These are phyloP conservation scores for Furnarius figulus DNA, from an alignment of 2,113 vertebrate species.

Conservation along the genomic window DNA sequence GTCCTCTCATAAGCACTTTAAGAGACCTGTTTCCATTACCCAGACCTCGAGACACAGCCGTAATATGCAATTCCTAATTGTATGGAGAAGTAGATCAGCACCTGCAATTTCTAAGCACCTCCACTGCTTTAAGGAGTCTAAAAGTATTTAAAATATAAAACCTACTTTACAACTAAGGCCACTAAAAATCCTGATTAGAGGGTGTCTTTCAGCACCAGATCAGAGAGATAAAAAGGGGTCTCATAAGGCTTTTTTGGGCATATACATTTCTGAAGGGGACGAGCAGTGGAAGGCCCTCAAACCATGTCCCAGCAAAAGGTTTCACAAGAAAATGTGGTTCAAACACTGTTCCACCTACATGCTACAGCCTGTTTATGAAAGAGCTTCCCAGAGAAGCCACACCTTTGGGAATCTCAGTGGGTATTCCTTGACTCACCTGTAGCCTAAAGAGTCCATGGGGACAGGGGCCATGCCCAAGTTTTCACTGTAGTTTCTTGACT, in stretches of 20 bases:
- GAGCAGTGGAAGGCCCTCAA: not conserved
- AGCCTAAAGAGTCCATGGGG: conserved; percentile 80
- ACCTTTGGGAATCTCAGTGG: not conserved
- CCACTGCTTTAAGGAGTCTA: not conserved
- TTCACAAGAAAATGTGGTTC: not conserved
- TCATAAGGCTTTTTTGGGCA: not conserved
- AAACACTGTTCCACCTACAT: not conserved
- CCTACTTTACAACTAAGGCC: not conserved
- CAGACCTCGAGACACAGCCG: not conserved
- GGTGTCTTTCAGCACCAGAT: not conserved
- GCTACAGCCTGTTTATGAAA: not conserved
- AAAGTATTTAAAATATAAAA: not conserved
- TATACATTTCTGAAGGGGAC: not conserved
- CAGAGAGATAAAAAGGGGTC: not conserved
- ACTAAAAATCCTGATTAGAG: not conserved
- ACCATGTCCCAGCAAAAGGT: not conserved
- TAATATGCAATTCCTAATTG: not conserved
- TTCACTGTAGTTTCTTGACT: conserved; percentile 85
- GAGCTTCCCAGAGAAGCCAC: not conserved
- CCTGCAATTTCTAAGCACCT: not conserved
- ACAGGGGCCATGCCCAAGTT: conserved; percentile 67
- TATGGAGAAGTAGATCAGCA: not conserved
- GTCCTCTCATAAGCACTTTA: not conserved
- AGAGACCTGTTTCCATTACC: not conserved
- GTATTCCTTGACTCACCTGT: conserved; percentile 76